Evolutionary conservation across 2,797 vertebrate species (phyloP), one percentile per base, ranked within the genome.

Genomic region (Anniella stebbinsi): DNA sequence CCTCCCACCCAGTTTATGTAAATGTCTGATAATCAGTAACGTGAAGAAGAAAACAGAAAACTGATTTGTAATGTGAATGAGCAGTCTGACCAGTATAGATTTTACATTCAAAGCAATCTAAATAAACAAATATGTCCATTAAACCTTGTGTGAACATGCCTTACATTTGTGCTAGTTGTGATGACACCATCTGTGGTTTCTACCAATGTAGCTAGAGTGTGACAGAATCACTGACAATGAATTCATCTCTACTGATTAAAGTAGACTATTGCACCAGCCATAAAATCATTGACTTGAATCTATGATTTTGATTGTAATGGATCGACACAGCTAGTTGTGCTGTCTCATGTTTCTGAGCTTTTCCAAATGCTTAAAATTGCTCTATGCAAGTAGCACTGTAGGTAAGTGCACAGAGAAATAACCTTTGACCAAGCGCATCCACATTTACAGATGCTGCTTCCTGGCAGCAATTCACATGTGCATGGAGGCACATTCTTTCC

Each of bases 11-110:
- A 30, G 17, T 36, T 90, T 69, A 82, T 23, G 45, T 77, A 57
- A 90, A 54, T 57, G 28, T 76, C 28, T 75, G 69, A 81, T 45
- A 11, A 28, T 33, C 30, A 21, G 76, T 81, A 48, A 86, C 7
- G n/a, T 1, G 23, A 38, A 90, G n/a, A 82, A 67, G 76, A 75
- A 87, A 75, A 80, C n/a, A 81, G 75, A 75, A 87, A 75, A 80
- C n/a, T 72, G 75, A 87, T 54, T 83, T 76, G 25, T n/a, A 85
- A 80, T 69, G 36, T n/a, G 57, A 90, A 63, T 54, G 63, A 75
- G 18, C 17, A 82, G 36, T 51, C 38, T 66, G 33, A 41, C 69
- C 77, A 67, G 30, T 38, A 28, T 87, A 28, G 8, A 17, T 63
- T 88, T 75, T 73, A 45, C 51, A 60, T 73, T 48, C 54, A 87